Evolutionary conservation across 2,113 vertebrate genomes (phyloP), one percentile per base, ranked within the genome.

Genomic region (Circaetus gallicus): DNA sequence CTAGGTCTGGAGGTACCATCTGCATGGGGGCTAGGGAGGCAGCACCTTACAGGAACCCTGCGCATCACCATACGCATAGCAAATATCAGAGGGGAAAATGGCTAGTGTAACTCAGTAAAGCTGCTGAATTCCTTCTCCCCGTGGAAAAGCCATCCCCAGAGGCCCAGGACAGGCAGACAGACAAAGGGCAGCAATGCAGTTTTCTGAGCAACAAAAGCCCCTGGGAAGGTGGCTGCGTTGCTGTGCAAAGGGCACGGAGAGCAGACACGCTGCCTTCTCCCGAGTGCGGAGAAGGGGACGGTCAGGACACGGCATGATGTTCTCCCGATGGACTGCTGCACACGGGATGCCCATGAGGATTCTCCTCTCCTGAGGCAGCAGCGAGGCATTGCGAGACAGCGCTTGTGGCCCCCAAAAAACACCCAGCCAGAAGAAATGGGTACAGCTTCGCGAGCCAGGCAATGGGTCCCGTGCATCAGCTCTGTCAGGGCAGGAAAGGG

Each of bases 251-350:
- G 20, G 24, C 7, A 6, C 9, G 0, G 10, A 36, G 34, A 65
- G 56, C 42, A 79, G 56, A 16, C 7, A 4, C 2, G 1, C 32
- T 83, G 67, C 42, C 52, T 90, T 71, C 79, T 82, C 38, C 47
- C 0, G 2, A 47, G 18, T 0, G 20, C 5, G 28, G 74, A 40
- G 63, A 55, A 72, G 63, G 40, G 25, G 20, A 4, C 2, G 9
- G 4, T 13, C 34, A 29, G 32, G 42, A 43, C 65, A 59, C 0
- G 2, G 6, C 0, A 0, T 6, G 22, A 8, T 0, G 0, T 31
- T 40, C 24, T 10, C 40, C 36, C 3, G 8, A 26, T 0, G 0
- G 38, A 76, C 45, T 63, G 36, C 50, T 49, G 52, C 67, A 12
- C 36, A 2, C 2, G 4, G 45, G 61, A 43, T 58, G 40, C 50